Evolutionary conservation across 2,888 invertebrate species (phyloP).

Genomic region (Drosophila stalkeri): DNA sequence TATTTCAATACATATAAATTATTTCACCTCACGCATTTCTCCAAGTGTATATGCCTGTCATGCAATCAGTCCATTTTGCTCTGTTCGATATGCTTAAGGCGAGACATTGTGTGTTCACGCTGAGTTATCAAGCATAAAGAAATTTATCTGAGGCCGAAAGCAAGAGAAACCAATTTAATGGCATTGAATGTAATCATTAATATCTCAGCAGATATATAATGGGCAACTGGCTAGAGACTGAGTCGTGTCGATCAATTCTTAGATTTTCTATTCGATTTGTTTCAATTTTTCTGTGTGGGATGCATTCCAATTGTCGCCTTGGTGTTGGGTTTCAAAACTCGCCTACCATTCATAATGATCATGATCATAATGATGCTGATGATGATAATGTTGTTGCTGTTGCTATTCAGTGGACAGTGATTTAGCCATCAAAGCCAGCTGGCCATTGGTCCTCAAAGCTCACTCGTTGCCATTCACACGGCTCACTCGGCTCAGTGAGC

Average conservation of each 20-base stretch:
- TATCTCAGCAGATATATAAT: constrained; percentile 56
- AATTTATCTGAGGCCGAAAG: constrained; percentile 54
- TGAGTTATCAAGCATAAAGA: constrained; percentile 70
- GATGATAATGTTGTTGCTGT: constrained; percentile 7
- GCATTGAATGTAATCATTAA: constrained; percentile 79
- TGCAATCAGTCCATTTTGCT: constrained; percentile 53
- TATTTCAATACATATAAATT: not conserved
- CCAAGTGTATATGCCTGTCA: constrained; percentile 15
- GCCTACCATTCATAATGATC: not conserved
- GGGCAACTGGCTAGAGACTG: constrained; percentile 20
- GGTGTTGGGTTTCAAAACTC: not conserved
- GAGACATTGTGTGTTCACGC: constrained; percentile 61
- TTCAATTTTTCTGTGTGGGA: constrained; percentile 32
- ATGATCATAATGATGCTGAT: not conserved
- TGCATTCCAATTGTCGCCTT: constrained; percentile 37
- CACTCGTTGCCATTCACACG: constrained; percentile 53
- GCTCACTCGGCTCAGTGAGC: constrained; percentile 61
- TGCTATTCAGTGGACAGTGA: constrained; percentile 21
- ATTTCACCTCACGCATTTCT: not conserved
- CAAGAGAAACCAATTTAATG: constrained; percentile 72
- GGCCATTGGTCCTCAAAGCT: constrained; percentile 57
- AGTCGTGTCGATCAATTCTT: constrained; percentile 48
- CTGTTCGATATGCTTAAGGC: constrained; percentile 17
- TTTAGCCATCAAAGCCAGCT: constrained; percentile 42
- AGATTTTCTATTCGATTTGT: constrained; percentile 30